Conservation (phyloP, 2,888 invertebrate genomes). For the Drosophila niveifrons region DNA sequence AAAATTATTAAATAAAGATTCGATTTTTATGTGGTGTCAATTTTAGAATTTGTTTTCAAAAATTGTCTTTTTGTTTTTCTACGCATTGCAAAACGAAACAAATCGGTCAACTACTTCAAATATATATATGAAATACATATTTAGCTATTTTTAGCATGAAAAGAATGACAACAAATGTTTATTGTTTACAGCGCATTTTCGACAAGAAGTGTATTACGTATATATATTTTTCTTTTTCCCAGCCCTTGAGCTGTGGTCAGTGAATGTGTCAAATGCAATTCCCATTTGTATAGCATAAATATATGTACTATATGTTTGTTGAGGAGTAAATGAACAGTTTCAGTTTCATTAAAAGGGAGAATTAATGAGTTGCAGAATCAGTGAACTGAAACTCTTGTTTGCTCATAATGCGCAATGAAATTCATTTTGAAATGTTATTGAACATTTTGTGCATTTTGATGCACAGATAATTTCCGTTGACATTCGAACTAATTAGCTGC, state of each 20-base stretch:
- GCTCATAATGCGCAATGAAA: background rate
- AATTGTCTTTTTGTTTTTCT: background rate
- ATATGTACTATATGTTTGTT: background rate
- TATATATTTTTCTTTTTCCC: too few relatives aligned
- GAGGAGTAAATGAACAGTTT: too few relatives aligned
- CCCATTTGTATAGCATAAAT: background rate
- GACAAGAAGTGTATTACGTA: background rate
- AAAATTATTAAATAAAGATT: background rate
- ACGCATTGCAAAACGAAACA: background rate
- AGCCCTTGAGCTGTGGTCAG: too few relatives aligned
- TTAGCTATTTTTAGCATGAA: background rate
- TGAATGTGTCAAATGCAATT: background rate
- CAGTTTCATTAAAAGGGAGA: background rate
- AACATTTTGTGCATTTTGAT: background rate
- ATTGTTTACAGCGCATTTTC: background rate
- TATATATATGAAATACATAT: background rate
- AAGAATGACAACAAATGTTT: background rate
- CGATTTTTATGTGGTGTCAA: background rate
- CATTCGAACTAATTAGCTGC: background rate
- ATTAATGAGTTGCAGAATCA: background rate
- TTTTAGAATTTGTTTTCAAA: background rate
- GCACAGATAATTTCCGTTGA: background rate
- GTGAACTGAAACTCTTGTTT: background rate
- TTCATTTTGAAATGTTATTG: background rate
- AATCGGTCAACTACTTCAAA: background rate